A percentile compares a stretch with the other conserved stretches of the same genome.
Evolutionary conservation across 2,888 invertebrate genomes (phyloP).

Genomic region (Scaptomyza caliginosa): DNA sequence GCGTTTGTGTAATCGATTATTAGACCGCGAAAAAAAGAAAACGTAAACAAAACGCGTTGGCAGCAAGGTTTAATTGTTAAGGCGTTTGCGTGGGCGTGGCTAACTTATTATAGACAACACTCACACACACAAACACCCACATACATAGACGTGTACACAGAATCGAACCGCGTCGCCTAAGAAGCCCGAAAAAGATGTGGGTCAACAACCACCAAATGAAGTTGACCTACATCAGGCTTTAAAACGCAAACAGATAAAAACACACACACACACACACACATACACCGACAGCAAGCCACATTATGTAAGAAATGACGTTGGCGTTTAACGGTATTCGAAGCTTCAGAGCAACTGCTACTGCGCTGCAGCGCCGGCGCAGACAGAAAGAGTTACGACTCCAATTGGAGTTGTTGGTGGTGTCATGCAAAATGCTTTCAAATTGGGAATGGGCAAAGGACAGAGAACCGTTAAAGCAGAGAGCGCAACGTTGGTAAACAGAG

Average conservation of each 20-base stretch:
- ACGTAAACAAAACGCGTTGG: constrained; percentile 8
- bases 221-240: constrained; percentile 73
- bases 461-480: constrained; percentile 4
- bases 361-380: constrained; percentile 68
- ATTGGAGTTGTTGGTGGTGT: constrained; percentile 59
- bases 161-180: no score
- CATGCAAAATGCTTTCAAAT: constrained; percentile 33
- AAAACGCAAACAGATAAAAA: constrained; percentile 61
- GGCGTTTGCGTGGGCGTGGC: constrained; percentile 48
- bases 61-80: constrained; percentile 11
- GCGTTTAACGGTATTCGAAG: constrained; percentile 64
- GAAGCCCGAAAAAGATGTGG: constrained; percentile 67
- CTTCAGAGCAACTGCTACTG: constrained; percentile 8
- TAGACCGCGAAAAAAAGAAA: constrained; percentile 7
- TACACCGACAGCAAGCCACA: constrained; percentile 17
- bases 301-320: constrained; percentile 66
- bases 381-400: constrained; percentile 58
- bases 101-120: constrained; percentile 30
- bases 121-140: constrained; percentile 25
- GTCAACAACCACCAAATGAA: constrained; percentile 77
- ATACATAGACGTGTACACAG: constrained; percentile 22
- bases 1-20: constrained; percentile 24
- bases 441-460: constrained; percentile 7
- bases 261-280: constrained; percentile 9
- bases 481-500: constrained; percentile 51